Percentiles rank a stretch among this genome's conserved stretches.
phyloP scores from a whole-genome alignment of 2,888 invertebrate species.

The Steinernema hermaphroditum region DNA sequence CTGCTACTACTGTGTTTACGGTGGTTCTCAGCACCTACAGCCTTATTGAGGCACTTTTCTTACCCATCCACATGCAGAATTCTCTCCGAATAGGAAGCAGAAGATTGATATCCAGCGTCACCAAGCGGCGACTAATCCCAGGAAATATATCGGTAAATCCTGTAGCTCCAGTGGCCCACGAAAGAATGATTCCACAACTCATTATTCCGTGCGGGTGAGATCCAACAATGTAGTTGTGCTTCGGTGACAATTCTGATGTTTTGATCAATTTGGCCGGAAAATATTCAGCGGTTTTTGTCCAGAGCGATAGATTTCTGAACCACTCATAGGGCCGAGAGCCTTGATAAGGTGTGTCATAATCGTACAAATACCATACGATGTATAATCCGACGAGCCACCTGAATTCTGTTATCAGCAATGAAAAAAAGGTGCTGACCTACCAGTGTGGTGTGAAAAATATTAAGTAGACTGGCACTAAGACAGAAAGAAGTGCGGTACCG shows the following conservation, averaged over 20 bases:
- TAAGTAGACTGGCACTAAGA: neutral
- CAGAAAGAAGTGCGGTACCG: neutral
- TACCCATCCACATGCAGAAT: conserved; percentile 63
- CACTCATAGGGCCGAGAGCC: neutral
- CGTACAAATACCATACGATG: conserved; percentile 73
- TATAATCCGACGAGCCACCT: neutral
- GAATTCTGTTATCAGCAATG: neutral
- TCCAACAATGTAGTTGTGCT: conserved; percentile 68
- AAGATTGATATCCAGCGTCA: conserved; percentile 77
- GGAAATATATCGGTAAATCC: conserved; percentile 68
- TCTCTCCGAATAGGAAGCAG: conserved; percentile 76
- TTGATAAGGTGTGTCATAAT: conserved; percentile 72
- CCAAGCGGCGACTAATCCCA: conserved; percentile 65
- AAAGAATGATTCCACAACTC: conserved; percentile 77
- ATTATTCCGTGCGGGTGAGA: conserved; percentile 87
- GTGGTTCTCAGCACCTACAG: no score
- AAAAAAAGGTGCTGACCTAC: neutral
- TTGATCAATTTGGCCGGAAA: conserved; percentile 83
- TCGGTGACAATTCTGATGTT: conserved; percentile 78
- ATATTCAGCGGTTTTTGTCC: conserved; percentile 78
- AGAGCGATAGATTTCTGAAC: conserved; percentile 70
- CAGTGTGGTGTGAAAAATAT: neutral
- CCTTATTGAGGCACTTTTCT: neutral
- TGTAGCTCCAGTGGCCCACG: conserved; percentile 76
- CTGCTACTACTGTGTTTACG: no score